Conservation (phyloP, 92 coral and sea anemone species). For the Zoanthus sociatus region DNA sequence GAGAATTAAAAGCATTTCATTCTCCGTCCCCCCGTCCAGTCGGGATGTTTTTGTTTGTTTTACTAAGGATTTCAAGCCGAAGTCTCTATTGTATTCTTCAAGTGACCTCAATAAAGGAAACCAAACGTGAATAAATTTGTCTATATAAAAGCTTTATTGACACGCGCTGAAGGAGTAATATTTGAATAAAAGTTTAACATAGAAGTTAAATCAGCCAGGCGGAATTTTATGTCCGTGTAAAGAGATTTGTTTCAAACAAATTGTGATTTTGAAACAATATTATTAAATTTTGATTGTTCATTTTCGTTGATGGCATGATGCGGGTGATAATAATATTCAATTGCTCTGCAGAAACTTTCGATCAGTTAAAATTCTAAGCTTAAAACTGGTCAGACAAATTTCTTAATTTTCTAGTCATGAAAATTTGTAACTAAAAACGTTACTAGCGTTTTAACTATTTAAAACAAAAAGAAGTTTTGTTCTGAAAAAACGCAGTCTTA, state of each 20-base stretch:
- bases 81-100: conserved; percentile 17
- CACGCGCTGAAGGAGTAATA: not conserved
- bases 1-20: not conserved
- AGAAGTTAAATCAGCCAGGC: not conserved
- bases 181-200: not conserved
- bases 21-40: conserved; percentile 14
- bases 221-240: not conserved
- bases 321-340: not conserved
- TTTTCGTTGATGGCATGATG: not conserved
- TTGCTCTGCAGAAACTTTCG: not conserved
- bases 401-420: no score
- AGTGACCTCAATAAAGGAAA: conserved; percentile 34
- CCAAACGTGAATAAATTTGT: conserved; percentile 45
- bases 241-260: not conserved
- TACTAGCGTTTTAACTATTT: no score
- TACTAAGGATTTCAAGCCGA: not conserved
- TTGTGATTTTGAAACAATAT: no score
- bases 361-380: not conserved
- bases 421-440: no score
- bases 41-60: conserved; percentile 32
- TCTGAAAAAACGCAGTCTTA: no score
- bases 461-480: no score
- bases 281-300: conserved; percentile 15
- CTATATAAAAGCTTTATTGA: conserved; percentile 42
- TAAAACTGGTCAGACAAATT: not conserved